A percentile compares a stretch with the other conserved stretches of the same genome.
phyloP scores from a whole-genome alignment of 23 tunicate genomes.

The Aplidium turbinatum region DNA sequence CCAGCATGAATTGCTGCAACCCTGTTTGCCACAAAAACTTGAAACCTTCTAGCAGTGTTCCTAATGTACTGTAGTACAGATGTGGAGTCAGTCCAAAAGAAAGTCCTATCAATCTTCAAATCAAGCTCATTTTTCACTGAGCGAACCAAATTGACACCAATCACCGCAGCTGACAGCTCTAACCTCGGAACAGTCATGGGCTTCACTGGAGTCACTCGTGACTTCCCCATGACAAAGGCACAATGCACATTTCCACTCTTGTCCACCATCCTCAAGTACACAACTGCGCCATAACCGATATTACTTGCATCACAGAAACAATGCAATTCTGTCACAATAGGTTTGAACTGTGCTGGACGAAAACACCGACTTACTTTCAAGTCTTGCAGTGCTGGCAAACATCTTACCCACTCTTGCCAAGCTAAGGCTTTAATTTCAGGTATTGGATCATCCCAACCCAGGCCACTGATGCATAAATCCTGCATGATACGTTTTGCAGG shows the following conservation, averaged over 20 bases:
- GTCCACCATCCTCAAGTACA: slow-evolving; percentile 11
- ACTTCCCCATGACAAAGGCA: slow-evolving; percentile 24
- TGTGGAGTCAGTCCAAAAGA: slow-evolving; percentile 37
- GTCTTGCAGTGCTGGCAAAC: slow-evolving; percentile 14
- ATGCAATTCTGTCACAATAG: slow-evolving; percentile 18
- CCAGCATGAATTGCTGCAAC: slow-evolving; percentile 9
- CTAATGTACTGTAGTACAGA: slow-evolving; percentile 16
- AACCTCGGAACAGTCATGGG: slow-evolving; percentile 17
- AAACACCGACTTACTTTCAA: slow-evolving; percentile 14
- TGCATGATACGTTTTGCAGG: slow-evolving; percentile 10
- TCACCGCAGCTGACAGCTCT: slow-evolving; percentile 33
- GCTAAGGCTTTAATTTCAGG: background rate
- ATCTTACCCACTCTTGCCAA: slow-evolving; percentile 7
- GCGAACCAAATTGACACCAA: slow-evolving; percentile 4
- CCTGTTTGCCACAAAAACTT: slow-evolving; percentile 40
- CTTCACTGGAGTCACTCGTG: slow-evolving; percentile 26
- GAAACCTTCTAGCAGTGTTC: slow-evolving; percentile 22
- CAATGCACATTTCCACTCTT: background rate
- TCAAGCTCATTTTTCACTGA: background rate
- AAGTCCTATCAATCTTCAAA: background rate
- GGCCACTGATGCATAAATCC: background rate
- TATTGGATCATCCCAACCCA: slow-evolving; percentile 11
- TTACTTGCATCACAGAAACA: slow-evolving; percentile 30
- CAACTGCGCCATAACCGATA: slow-evolving; percentile 26
- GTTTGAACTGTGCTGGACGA: background rate